A percentile compares a stretch with the other conserved stretches of the same genome.
phyloP scores from a whole-genome alignment of 2,113 vertebrate species.

The Ibidorhyncha struthersii region DNA sequence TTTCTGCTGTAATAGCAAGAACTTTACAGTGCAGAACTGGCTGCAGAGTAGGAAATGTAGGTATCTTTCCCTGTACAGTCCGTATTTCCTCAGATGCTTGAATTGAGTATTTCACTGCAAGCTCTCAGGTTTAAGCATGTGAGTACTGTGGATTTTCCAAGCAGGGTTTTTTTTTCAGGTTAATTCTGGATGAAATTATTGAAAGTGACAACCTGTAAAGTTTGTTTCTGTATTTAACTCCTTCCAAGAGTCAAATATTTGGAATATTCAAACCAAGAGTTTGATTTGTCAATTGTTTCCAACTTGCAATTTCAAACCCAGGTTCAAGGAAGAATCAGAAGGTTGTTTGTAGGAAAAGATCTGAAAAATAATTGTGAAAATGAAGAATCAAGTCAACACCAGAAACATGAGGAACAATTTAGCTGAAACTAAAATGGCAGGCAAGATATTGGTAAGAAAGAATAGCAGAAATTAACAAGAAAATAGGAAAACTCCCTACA shows the following conservation, averaged over 20 bases:
- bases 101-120: neutral
- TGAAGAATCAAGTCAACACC: neutral
- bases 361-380: neutral
- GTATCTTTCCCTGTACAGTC: neutral
- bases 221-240: neutral
- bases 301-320: neutral
- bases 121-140: neutral
- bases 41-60: neutral
- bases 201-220: neutral
- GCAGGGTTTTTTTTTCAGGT: neutral
- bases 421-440: neutral
- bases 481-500: neutral
- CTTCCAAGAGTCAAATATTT: neutral
- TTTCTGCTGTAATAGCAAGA: neutral
- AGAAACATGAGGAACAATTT: neutral
- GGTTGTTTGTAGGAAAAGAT: neutral
- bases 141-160: neutral
- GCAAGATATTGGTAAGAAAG: neutral
- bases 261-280: neutral
- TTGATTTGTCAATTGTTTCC: neutral
- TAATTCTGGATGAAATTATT: neutral
- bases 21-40: neutral
- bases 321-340: neutral
- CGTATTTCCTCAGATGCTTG: neutral
- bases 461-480: neutral